Evolutionary conservation across 2,797 vertebrate species (phyloP).

Genomic region (Spinibarbus caldwelli): DNA sequence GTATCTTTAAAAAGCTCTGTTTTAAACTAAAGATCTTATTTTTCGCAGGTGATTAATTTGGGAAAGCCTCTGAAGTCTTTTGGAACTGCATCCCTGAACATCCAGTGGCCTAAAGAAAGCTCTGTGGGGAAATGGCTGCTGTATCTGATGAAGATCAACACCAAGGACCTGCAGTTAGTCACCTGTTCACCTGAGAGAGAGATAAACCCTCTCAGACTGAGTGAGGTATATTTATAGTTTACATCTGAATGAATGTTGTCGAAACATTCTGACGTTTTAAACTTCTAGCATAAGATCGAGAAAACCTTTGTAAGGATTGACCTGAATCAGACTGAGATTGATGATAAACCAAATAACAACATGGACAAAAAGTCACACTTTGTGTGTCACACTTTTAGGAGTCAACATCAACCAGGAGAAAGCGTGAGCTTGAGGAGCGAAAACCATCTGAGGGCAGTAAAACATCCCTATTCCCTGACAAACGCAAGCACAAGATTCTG

Average conservation of each 20-base stretch:
- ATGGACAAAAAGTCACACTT: neutral
- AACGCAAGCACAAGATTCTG: conserved; percentile 85
- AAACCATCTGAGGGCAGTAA: conserved; percentile 67
- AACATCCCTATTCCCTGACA: conserved; percentile 75
- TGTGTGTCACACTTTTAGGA: conserved; percentile 63
- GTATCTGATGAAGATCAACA: conserved; percentile 89
- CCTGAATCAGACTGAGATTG: neutral
- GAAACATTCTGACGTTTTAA: neutral
- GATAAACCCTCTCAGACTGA: conserved; percentile 80
- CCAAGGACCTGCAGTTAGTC: conserved; percentile 80
- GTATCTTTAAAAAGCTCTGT: neutral
- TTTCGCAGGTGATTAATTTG: conserved; percentile 87
- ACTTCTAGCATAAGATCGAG: neutral
- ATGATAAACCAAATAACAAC: neutral
- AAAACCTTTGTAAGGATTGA: neutral
- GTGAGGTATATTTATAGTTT: conserved; percentile 69
- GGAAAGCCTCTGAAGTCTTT: conserved; percentile 88
- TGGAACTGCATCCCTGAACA: conserved; percentile 85
- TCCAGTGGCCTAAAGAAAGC: conserved; percentile 93
- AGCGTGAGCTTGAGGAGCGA: conserved; percentile 81
- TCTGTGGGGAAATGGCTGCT: conserved; percentile 92
- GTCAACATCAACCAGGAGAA: conserved; percentile 75
- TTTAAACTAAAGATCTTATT: neutral
- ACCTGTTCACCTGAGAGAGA: conserved; percentile 83
- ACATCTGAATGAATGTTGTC: neutral